Conservation (phyloP, 2,797 vertebrate species). For the Bradypodion ventrale region DNA sequence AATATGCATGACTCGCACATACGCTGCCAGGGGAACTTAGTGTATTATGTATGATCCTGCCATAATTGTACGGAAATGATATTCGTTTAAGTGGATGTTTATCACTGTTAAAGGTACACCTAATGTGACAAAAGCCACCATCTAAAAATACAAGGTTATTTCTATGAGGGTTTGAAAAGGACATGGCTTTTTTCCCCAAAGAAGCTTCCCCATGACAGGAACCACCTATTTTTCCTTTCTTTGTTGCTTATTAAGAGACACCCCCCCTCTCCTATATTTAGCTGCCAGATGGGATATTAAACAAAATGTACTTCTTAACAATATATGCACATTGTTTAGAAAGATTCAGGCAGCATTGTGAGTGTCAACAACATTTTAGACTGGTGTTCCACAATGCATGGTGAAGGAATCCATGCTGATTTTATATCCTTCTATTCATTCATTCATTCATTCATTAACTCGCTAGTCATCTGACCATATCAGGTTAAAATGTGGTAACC, state of each 20-base stretch:
- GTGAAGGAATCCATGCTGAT: slow-evolving; percentile 22
- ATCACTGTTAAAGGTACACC: slow-evolving; percentile 75
- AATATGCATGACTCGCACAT: slow-evolving; percentile 78
- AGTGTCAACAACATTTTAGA: slow-evolving; percentile 31
- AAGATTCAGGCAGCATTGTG: slow-evolving; percentile 44
- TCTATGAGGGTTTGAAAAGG: slow-evolving; percentile 63
- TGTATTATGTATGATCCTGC: slow-evolving; percentile 79
- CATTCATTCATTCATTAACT: too few relatives aligned
- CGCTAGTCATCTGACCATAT: too few relatives aligned
- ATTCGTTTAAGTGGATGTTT: slow-evolving; percentile 80
- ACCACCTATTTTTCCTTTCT: slow-evolving; percentile 12
- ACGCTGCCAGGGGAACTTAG: slow-evolving; percentile 72
- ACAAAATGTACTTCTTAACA: slow-evolving; percentile 60
- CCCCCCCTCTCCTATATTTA: slow-evolving; percentile 57
- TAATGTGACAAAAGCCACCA: slow-evolving; percentile 76
- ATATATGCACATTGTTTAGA: slow-evolving; percentile 55
- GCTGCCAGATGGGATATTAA: slow-evolving; percentile 58
- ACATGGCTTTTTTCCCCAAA: slow-evolving; percentile 48
- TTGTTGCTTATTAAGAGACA: slow-evolving; percentile 44
- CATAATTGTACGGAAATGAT: slow-evolving; percentile 79
- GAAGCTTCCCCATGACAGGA: slow-evolving; percentile 10
- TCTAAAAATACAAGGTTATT: slow-evolving; percentile 70
- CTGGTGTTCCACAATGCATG: slow-evolving; percentile 38
- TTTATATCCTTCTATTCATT: neutral
- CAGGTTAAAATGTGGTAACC: too few relatives aligned